Evolutionary conservation across 2,888 invertebrate genomes (phyloP), one percentile per base, ranked within the genome.

Genomic region (Heliothis peltigera): DNA sequence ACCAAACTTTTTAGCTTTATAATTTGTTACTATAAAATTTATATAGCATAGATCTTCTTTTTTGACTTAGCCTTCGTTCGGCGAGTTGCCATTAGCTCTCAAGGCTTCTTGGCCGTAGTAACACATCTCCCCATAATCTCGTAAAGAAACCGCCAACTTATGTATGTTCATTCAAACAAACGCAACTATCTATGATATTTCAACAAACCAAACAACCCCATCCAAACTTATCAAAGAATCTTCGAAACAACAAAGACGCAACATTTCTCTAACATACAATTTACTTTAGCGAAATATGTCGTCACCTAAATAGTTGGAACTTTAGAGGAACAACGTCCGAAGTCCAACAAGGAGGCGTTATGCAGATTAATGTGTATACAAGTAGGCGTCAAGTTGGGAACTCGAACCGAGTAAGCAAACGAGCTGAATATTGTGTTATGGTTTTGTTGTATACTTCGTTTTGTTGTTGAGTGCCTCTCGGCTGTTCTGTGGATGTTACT

Each of bases 361-460:
- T 89, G 87, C 80, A 88, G 89, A 89, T 89, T 83, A 84, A 87
- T 84, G 84, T 80, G 74, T 80, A 83, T 80, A 80, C 76, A 85
- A 89, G 77, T 76, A 74, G 70, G 67, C 74, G 73, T 44, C 53
- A 64, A 77, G 64, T 67, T 66, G 65, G 70, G 44, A 67, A 73
- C 60, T 69, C 75, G 61, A 69, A 52, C 57, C 51, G 52, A 81
- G 35, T 32, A 57, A 44, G 39, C 56, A 75, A 79, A 75, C 64
- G 66, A 63, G 48, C 32, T 44, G 59, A 73, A 63, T 62, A 66
- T 77, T 69, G 48, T 66, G 63, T 70, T 66, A 58, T 18, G 67
- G 54, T 56, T 75, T 60, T 64, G 57, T 56, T 63, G 25, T 17
- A 55, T 48, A 32, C 47, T 61, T 53, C 42, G 69, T 52, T 60